Evolutionary conservation across 1,140 invertebrate species (phyloP), one percentile per base, ranked within the genome.

Genomic region (Drosophila simulans): DNA sequence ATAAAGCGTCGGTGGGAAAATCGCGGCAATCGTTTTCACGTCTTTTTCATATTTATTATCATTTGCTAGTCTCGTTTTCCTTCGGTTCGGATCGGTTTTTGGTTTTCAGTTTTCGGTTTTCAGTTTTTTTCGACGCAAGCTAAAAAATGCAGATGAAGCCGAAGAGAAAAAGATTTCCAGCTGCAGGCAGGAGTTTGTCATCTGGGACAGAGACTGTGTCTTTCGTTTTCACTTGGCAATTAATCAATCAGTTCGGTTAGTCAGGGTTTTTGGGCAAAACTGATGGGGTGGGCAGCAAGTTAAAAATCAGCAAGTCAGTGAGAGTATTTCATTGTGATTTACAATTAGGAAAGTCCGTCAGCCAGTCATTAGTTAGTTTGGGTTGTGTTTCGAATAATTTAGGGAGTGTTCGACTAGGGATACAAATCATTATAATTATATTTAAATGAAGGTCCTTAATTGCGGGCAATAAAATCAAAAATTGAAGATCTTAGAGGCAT

Each of bases 1-100:
- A 8, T 57, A 69, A 77, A 68, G 84, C 84, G 83, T 88, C 77
- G 83, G 83, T 89, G 83, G 83, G 83, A 88, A 88, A 76, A 88
- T 73, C 76, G 73, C 78, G 53, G 72, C 74, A 68, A 81, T 77
- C 85, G 72, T 79, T 89, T 86, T 68, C 66, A 74, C 59, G 65
- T 84, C 72, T 71, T 63, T 62, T 72, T 63, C 63, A 75, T 75
- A 75, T 75, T 75, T 75, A 75, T 75, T 75, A 75, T 75, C 72
- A 75, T 75, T 75, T 75, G 71, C 72, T 37, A 62, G 71, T 72
- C 51, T 39, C 46, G 66, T 69, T 69, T 56, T 27, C 49, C 20
- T 46, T 57, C 40, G 59, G 22, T 37, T 56, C 27, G 27, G 5
- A 12, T 31, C 15, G 25, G 17, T 4, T 63, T 54, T 15, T 3